Evolutionary conservation across 1,140 invertebrate genomes (phyloP), one percentile per base, ranked within the genome.

Genomic region (Mylabris phalerata): DNA sequence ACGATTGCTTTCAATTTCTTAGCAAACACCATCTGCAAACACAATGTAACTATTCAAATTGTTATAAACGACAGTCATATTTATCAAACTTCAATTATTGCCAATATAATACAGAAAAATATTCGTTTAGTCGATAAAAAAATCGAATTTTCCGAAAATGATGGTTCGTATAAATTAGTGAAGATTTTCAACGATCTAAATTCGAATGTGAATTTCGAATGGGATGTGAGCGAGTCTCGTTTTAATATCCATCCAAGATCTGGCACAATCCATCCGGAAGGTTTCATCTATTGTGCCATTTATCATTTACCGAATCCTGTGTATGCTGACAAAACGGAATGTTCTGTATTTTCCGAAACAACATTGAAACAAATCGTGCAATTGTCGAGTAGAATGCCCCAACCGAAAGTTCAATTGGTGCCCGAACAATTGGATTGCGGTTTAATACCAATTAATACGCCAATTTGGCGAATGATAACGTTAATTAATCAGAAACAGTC

Each of bases 151-250:
- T 9, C 25, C 0, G 51, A 54, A 38, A 11, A 11, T 7, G 51
- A 54, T n/a, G 42, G 42, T 13, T 11, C 44, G 25, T 54, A 45
- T 13, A 54, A 54, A 25, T 54, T 48, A 40, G 40, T 67, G n/a
- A 61, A 67, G 49, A 11, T 67, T 13, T 26, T 39, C 11, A 67
- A 67, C 50, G 60, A 61, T 2, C 55, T 67, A 4, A 67, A 67
- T 48, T 59, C 59, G 19, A 49, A 47, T 26, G 60, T 65, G 9
- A 57, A 45, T 5, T 67, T 65, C 40, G 11, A 49, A 4, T 56
- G 62, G 48, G 63, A 63, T n/a, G 41, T 64, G 1, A 46, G 46
- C 4, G 58, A 48, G 42, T 45, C 50, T 7, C 55, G 56, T 41
- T 62, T 63, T n/a, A 57, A 49, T 6, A 32, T 64, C 0, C 43